Evolutionary conservation across 2,888 invertebrate genomes (phyloP).

Genomic region (Rhodophaea formosa): DNA sequence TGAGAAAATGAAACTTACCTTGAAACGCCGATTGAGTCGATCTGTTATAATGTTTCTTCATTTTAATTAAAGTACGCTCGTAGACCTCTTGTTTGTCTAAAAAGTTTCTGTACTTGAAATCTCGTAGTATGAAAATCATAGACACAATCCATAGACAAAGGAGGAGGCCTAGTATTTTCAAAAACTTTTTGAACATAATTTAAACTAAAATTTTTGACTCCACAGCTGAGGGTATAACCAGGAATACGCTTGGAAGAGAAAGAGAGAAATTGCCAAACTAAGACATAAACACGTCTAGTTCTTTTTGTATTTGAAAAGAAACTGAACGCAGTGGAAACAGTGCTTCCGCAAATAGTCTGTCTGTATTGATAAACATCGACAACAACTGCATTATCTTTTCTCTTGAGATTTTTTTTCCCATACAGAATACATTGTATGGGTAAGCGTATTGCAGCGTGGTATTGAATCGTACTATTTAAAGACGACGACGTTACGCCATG

Average conservation of each 20-base stretch:
- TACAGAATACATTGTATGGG: not conserved
- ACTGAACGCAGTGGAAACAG: not conserved
- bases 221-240: no score
- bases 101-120: constrained; percentile 28
- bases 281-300: not conserved
- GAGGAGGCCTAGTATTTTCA: constrained; percentile 37
- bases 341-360: not conserved
- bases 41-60: not conserved
- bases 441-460: not conserved
- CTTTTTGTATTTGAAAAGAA: not conserved
- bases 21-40: constrained; percentile 1
- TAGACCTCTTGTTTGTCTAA: not conserved
- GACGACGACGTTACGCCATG: no score
- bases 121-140: constrained; percentile 39
- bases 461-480: not conserved
- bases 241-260: no score
- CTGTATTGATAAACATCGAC: not conserved
- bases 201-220: no score
- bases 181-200: constrained; percentile 28
- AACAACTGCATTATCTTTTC: not conserved
- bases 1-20: not conserved
- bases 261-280: not conserved
- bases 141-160: constrained; percentile 47
- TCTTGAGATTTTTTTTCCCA: not conserved
- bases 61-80: not conserved